Evolutionary conservation across 2,888 invertebrate genomes (phyloP).

Genomic region (Octonoba sinensis): DNA sequence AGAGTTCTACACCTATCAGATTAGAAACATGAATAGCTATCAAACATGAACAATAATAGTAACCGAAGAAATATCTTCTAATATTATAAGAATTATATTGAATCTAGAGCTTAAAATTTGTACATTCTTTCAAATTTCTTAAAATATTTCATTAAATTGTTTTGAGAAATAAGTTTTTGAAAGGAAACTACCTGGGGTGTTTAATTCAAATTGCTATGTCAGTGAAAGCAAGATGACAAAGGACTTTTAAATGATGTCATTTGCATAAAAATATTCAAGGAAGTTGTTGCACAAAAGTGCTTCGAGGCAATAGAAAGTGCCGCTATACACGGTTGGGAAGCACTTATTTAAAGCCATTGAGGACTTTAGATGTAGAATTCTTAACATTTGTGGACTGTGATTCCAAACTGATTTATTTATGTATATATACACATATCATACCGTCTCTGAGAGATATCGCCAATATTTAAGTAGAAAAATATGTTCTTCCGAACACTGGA

Average conservation of each 20-base stretch:
- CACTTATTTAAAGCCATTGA: slow-evolving; percentile 41
- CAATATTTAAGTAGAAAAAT: slow-evolving; percentile 51
- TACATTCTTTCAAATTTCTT: no score
- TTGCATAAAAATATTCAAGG: slow-evolving; percentile 20
- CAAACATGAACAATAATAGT: no score
- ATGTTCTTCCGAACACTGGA: slow-evolving; percentile 54
- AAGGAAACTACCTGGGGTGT: background rate
- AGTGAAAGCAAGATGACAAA: background rate
- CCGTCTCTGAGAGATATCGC: slow-evolving; percentile 21
- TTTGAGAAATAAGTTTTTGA: no score
- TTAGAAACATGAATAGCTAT: no score
- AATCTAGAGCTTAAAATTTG: no score
- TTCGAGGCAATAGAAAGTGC: slow-evolving; percentile 51
- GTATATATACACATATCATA: slow-evolving; percentile 3
- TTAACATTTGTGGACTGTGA: no score
- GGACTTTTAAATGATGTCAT: background rate
- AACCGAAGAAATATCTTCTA: no score
- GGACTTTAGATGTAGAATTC: slow-evolving; percentile 26
- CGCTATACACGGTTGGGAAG: slow-evolving; percentile 52
- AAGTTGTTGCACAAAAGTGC: slow-evolving; percentile 16
- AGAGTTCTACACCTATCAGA: no score
- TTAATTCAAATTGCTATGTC: background rate
- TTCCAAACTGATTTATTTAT: no score
- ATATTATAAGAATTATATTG: no score
- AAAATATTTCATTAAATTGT: no score